Evolutionary conservation across 2,888 invertebrate species (phyloP), one percentile per base, ranked within the genome.

Genomic region (Oxycera nigricornis): DNA sequence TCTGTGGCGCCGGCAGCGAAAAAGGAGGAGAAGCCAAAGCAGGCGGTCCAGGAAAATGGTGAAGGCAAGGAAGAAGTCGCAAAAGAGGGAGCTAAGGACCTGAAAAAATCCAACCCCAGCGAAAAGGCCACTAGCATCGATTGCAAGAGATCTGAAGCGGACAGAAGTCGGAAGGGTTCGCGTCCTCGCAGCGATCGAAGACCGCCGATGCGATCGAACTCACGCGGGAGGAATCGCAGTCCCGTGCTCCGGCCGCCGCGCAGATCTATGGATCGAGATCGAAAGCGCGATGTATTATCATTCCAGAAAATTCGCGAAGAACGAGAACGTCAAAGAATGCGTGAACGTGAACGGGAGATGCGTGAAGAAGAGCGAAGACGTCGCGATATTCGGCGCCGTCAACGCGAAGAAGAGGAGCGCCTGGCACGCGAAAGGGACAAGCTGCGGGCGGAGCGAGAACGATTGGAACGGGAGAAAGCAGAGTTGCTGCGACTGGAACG

Each of bases 401-500:
- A 96, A 82, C 90, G 94, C 2, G 92, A 93, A 82, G 96, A 97
- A 86, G 93, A 95, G 41, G 89, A 91, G 57, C 90, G 94, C 70
- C 88, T 96, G 70, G 92, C 92, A 76, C 88, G 93, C 67, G 95
- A 95, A 83, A 88, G 94, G 28, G 93, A 94, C 80, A 93, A 93
- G 81, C 86, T 95, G 77, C 89, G 93, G 59, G 86, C 93, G 14
- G 97, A 97, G 85, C 89, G 95, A 24, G 95, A 95, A 80, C 91
- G 92, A 79, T 91, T 96, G 72, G 97, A 97, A 82, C 90, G 94
- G 2, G 95, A 96, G 82, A 94, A 94, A 84, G 92, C 93, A 17
- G 95, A 96, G 82, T 84, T 96, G 26, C 86, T 96, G 78, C 90
- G 94, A 70, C 83, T 95, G 77, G 95, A 96, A 83, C 89, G 95